phyloP scores from a whole-genome alignment of 2,113 vertebrate species.

The Cyanoliseus patagonus region DNA sequence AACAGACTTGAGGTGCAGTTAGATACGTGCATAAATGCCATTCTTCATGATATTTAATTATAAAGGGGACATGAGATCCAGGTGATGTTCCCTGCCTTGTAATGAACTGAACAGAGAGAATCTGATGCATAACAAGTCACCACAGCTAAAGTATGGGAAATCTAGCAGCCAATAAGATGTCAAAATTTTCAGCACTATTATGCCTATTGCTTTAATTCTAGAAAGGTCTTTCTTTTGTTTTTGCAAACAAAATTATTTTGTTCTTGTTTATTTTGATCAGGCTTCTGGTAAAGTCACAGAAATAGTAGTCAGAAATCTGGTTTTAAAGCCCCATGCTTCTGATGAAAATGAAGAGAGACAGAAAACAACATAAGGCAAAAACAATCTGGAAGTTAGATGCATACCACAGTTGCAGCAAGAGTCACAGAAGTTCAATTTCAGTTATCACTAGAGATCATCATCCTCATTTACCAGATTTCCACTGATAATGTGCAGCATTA shows the following conservation, averaged over 20 bases:
- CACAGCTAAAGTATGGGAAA: not conserved
- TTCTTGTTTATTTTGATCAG: not conserved
- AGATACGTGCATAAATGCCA: not conserved
- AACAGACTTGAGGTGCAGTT: not conserved
- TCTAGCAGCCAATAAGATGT: not conserved
- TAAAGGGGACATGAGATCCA: not conserved
- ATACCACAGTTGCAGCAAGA: not conserved
- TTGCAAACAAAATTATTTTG: not conserved
- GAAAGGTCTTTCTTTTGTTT: not conserved
- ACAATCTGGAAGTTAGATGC: not conserved
- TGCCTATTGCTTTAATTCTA: not conserved
- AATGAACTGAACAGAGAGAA: not conserved
- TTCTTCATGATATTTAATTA: not conserved
- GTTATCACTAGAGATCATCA: conserved; percentile 38
- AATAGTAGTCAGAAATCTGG: not conserved
- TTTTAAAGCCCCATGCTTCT: not conserved
- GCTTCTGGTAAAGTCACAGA: not conserved
- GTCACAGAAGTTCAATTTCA: conserved; percentile 41
- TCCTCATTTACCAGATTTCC: conserved; percentile 33
- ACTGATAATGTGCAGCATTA: conserved; percentile 36
- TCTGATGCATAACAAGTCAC: not conserved
- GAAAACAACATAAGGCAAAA: conserved; percentile 17
- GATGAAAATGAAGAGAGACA: not conserved
- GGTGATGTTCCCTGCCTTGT: not conserved
- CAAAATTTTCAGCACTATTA: not conserved